Base-by-base conservation (phyloP, 1,140 invertebrate species). In the Papilio helenus region DNA sequence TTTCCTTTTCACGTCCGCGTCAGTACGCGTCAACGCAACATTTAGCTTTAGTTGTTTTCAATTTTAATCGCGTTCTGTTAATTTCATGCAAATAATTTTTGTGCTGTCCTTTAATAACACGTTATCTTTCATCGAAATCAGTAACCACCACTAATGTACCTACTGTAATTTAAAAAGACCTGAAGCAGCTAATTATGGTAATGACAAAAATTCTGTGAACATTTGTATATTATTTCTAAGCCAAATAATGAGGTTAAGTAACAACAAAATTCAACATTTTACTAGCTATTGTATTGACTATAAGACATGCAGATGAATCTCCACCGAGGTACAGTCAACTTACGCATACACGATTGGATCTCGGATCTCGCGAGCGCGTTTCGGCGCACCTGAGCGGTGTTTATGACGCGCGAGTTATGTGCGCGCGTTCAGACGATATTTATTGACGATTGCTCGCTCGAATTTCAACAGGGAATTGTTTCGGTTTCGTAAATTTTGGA, bases 1-100 rank as follows among this genome's bases (percentile, higher is more conserved):
- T 83, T 82, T 82, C 81, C 81, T 82, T 82, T 82, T 82, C 81
- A 49, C 74, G 78, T 80, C 80, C 76, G 55, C 23, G 79, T 82
- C 81, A 79, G 61, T 79, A 10, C 26, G 14, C 49, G 65, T 79
- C 78, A 82, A 65, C 44, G 51, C 61, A 65, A 74, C 72, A 44
- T 73, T 74, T 74, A 49, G 39, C 20, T 42, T 46, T 46, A 73
- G 18, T 72, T 39, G 34, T 20, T 44, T 39, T 72, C 23, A 44
- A 72, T 34, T 72, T 42, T 44, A 44, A 51, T 51, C 34, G 34
- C 3, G 18, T 77, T 77, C 10, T 29, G 58, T 77, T 77, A 77
- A 61, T 68, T 34, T 14, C 16, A 51, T 51, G 16, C 49, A n/a
- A 18, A 18, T 51, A 14, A 55, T 20, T 55, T n/a, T 55, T 49